Conservation (phyloP, 2,888 invertebrate species). For the Timandra comae region DNA sequence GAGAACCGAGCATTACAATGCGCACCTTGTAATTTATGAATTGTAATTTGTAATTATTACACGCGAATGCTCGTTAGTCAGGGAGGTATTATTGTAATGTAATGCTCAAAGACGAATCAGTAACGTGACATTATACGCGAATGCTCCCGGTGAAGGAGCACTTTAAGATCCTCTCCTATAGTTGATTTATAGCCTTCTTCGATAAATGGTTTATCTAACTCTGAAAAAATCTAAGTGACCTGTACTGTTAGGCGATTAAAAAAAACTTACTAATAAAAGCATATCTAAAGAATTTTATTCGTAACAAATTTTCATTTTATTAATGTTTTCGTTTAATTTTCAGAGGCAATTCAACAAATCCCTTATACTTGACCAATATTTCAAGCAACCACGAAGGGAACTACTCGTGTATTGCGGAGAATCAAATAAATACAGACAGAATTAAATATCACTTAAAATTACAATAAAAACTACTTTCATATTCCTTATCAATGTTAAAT, state of each 20-base stretch:
- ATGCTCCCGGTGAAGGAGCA: no score
- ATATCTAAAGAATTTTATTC: no score
- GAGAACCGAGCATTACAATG: no score
- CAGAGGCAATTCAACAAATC: constrained; percentile 28
- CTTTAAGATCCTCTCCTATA: background rate
- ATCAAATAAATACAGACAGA: constrained; percentile 37
- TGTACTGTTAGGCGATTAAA: background rate
- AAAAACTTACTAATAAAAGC: constrained; percentile 3
- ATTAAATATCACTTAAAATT: constrained; percentile 36
- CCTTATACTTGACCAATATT: constrained; percentile 32
- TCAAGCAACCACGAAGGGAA: constrained; percentile 38
- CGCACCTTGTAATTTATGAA: no score
- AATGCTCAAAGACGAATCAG: background rate
- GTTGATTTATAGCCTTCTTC: no score
- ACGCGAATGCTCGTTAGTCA: background rate
- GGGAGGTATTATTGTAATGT: background rate
- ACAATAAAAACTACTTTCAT: no score
- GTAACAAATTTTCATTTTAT: no score
- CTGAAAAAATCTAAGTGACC: background rate
- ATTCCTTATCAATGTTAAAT: no score
- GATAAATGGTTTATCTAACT: background rate
- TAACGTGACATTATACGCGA: no score
- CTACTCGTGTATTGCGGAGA: constrained; percentile 49
- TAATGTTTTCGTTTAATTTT: no score
- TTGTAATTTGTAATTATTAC: no score